These are phyloP conservation scores for Marmota flaviventris DNA, from an alignment of 2,113 vertebrate genomes.

Conservation along the genomic window DNA sequence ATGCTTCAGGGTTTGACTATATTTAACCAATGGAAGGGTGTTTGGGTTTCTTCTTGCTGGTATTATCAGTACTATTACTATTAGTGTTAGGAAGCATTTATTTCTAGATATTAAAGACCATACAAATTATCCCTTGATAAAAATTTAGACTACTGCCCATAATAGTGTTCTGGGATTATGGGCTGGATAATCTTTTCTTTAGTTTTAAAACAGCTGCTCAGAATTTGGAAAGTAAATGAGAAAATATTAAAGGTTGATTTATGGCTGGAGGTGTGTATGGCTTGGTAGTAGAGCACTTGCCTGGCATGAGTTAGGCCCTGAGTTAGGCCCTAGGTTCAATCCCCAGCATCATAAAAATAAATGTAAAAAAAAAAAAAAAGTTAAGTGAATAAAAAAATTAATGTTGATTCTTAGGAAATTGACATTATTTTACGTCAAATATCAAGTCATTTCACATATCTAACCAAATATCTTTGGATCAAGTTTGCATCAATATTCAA, in stretches of 20 bases:
- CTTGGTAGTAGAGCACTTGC: not conserved
- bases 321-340: not conserved
- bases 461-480: not conserved
- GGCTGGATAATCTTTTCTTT: conserved; percentile 41
- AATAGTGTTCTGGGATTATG: not conserved
- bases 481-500: conserved; percentile 17
- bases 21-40: not conserved
- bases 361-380: too few relatives aligned
- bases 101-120: conserved; percentile 48
- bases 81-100: conserved; percentile 7
- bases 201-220: conserved; percentile 34
- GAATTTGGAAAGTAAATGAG: conserved; percentile 26
- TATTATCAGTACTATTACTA: not conserved
- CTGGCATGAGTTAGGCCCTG: not conserved
- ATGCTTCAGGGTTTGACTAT: not conserved
- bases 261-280: not conserved
- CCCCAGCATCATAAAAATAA: not conserved
- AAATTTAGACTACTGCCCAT: not conserved
- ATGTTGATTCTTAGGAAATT: not conserved
- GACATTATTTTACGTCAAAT: not conserved
- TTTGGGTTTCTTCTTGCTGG: not conserved
- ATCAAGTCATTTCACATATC: not conserved
- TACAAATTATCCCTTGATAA: conserved; percentile 41
- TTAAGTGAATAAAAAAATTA: not conserved
- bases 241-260: conserved; percentile 16